These are phyloP conservation scores for Rhynchonycteris naso DNA, from an alignment of 2,797 vertebrate genomes.

Conservation along the genomic window DNA sequence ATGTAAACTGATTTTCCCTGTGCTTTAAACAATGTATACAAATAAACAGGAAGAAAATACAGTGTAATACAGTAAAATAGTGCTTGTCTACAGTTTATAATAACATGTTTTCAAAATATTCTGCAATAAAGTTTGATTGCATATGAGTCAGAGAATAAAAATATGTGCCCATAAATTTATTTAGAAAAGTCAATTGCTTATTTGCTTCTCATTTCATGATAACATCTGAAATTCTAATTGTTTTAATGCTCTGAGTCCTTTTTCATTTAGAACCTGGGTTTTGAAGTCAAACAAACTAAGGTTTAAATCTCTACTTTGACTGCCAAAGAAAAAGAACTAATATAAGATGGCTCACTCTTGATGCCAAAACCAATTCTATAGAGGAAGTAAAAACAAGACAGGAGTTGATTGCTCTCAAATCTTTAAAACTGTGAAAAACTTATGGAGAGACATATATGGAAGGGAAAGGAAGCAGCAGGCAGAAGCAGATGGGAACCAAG, in stretches of 20 bases:
- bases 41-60: slow-evolving; percentile 34
- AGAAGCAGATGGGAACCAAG: background rate
- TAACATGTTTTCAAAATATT: slow-evolving; percentile 45
- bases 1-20: slow-evolving; percentile 68
- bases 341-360: slow-evolving; percentile 35
- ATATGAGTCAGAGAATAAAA: slow-evolving; percentile 55
- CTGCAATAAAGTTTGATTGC: slow-evolving; percentile 56
- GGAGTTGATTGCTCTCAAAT: slow-evolving; percentile 17
- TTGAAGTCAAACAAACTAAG: slow-evolving; percentile 42
- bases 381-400: slow-evolving; percentile 33
- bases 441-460: background rate
- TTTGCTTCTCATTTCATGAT: slow-evolving; percentile 61
- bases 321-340: slow-evolving; percentile 50
- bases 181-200: slow-evolving; percentile 40
- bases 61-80: slow-evolving; percentile 12
- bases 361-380: slow-evolving; percentile 43
- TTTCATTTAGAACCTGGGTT: slow-evolving; percentile 26
- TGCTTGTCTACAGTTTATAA: slow-evolving; percentile 1
- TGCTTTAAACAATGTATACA: slow-evolving; percentile 45
- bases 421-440: slow-evolving; percentile 58
- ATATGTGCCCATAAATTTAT: slow-evolving; percentile 56
- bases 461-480: background rate
- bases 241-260: slow-evolving; percentile 27
- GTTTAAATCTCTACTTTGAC: slow-evolving; percentile 53
- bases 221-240: slow-evolving; percentile 72